A percentile compares a stretch with the other conserved stretches of the same genome.
Evolutionary conservation across 2,888 invertebrate species (phyloP).

Genomic region (Camptogramma bilineatum): DNA sequence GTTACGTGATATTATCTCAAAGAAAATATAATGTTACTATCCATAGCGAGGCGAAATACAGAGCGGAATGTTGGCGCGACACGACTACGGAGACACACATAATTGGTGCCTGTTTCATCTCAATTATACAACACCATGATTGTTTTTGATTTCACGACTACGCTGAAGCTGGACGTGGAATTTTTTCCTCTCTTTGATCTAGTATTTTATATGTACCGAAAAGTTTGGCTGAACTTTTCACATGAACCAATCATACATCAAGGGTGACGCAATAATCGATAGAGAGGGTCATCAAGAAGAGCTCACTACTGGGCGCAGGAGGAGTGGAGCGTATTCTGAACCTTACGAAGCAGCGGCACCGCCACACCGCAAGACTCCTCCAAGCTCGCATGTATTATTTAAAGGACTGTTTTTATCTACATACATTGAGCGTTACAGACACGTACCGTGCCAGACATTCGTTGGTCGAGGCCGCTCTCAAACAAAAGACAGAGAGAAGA

Average conservation of each 20-base stretch:
- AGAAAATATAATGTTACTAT: constrained; percentile 42
- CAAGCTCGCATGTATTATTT: too few relatives aligned
- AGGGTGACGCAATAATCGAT: not conserved
- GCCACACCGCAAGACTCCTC: too few relatives aligned
- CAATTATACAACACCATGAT: constrained; percentile 40
- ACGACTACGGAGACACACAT: constrained; percentile 32
- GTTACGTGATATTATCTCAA: constrained; percentile 40
- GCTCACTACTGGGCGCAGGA: too few relatives aligned
- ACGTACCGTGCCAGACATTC: too few relatives aligned
- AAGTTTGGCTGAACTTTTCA: not conserved
- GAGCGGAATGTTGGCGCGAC: constrained; percentile 30
- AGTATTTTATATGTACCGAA: constrained; percentile 1
- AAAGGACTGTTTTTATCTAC: too few relatives aligned
- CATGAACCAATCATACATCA: not conserved
- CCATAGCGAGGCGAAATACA: constrained; percentile 19
- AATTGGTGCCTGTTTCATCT: constrained; percentile 41
- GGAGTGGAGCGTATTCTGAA: too few relatives aligned
- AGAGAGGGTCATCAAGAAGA: not conserved
- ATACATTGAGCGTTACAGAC: too few relatives aligned
- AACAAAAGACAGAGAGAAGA: too few relatives aligned
- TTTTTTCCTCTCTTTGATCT: constrained; percentile 26
- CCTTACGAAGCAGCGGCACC: too few relatives aligned
- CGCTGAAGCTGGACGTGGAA: constrained; percentile 3
- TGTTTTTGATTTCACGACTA: constrained; percentile 37
- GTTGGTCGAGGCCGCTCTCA: too few relatives aligned